These are phyloP conservation scores for Sebastes goodei DNA, from an alignment of 2,797 vertebrate species.

Conservation along the genomic window DNA sequence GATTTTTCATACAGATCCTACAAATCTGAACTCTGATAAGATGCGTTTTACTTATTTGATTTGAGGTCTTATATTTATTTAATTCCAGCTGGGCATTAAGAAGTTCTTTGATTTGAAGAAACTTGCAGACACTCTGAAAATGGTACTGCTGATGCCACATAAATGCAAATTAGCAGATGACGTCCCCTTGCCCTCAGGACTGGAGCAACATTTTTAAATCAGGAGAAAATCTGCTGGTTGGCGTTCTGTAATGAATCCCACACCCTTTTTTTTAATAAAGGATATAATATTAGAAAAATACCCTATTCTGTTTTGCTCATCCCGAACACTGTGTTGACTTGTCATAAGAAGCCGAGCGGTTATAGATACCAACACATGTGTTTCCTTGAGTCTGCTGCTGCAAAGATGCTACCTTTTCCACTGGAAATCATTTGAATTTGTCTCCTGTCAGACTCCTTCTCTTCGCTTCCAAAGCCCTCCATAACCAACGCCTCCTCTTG, in stretches of 20 bases:
- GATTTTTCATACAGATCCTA: not conserved
- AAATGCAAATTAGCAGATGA: conserved; percentile 52
- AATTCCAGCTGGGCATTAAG: not conserved
- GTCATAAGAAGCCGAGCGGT: not conserved
- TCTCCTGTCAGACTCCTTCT: conserved; percentile 3
- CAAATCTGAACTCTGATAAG: not conserved
- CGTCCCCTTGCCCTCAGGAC: conserved; percentile 38
- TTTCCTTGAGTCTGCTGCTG: conserved; percentile 2
- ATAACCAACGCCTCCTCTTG: too few relatives aligned
- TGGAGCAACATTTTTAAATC: conserved; percentile 38
- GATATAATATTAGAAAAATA: not conserved
- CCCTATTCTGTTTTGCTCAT: not conserved
- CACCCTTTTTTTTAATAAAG: not conserved
- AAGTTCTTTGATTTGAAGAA: conserved; percentile 36
- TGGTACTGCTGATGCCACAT: conserved; percentile 51
- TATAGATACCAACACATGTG: not conserved
- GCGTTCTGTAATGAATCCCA: conserved; percentile 25
- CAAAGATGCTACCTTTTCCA: conserved; percentile 10
- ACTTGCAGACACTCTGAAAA: conserved; percentile 41
- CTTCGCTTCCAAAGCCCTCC: not conserved
- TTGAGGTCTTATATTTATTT: conserved; percentile 11
- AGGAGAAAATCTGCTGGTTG: conserved; percentile 19
- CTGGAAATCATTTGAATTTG: conserved; percentile 27
- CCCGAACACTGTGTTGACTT: not conserved
- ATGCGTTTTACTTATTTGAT: not conserved